These are phyloP conservation scores for Euclidia mi DNA, from an alignment of 2,888 invertebrate genomes.

Conservation along the genomic window DNA sequence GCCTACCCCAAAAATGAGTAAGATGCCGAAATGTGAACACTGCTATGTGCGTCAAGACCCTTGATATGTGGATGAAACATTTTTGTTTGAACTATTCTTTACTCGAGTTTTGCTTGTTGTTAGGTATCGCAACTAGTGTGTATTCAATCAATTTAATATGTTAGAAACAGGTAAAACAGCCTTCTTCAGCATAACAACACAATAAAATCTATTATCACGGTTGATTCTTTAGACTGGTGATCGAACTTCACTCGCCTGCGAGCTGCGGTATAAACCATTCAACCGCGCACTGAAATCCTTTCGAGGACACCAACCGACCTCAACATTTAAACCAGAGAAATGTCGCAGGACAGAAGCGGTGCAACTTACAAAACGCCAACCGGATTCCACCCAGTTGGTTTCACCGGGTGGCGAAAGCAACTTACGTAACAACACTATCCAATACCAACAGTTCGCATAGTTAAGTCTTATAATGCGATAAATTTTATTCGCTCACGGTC, in stretches of 20 bases:
- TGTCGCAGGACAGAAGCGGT: conserved; percentile 51
- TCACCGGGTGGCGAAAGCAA: conserved; percentile 62
- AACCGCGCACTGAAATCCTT: no score
- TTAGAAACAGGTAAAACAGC: conserved; percentile 1
- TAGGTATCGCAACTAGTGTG: neutral
- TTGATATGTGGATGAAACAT: no score
- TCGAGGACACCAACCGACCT: conserved; percentile 52
- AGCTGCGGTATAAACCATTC: no score
- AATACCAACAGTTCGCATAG: conserved; percentile 63
- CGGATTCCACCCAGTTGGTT: conserved; percentile 63
- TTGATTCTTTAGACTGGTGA: neutral
- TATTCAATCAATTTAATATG: conserved; percentile 5
- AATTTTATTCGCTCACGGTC: conserved; percentile 77
- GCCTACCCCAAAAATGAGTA: no score
- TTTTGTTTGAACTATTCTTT: no score
- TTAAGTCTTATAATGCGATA: conserved; percentile 75
- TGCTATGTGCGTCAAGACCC: no score
- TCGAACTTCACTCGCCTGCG: neutral
- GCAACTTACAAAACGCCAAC: conserved; percentile 64
- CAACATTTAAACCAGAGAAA: conserved; percentile 57
- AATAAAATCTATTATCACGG: conserved; percentile 1
- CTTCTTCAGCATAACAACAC: conserved; percentile 1
- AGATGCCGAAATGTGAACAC: no score
- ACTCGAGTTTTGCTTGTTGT: no score
- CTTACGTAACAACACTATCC: conserved; percentile 65